phyloP scores from a whole-genome alignment of 2,888 invertebrate species.

The Chaitophorus viminalis region DNA sequence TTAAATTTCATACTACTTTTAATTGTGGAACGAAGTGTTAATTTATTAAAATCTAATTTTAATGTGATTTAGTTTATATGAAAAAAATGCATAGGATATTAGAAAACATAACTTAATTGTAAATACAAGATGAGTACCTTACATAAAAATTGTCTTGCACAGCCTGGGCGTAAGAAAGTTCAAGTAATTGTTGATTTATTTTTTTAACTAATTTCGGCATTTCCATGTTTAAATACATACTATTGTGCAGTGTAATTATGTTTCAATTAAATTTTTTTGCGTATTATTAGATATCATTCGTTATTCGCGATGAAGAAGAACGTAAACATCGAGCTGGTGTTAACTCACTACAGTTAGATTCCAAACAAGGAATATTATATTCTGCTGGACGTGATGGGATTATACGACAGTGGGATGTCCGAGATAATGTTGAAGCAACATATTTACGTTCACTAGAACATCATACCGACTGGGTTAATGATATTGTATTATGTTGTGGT shows the following conservation, averaged over 20 bases:
- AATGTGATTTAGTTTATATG: neutral
- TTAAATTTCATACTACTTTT: neutral
- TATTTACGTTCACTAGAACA: constrained; percentile 98
- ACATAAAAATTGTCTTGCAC: constrained; percentile 66
- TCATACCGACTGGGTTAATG: constrained; percentile 99
- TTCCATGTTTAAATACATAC: neutral
- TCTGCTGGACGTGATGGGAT: constrained; percentile 97
- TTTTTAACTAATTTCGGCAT: neutral
- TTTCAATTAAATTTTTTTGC: neutral
- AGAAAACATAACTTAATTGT: neutral
- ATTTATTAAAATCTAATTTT: neutral
- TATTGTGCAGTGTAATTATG: neutral
- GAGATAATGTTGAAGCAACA: constrained; percentile 73
- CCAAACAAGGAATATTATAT: constrained; percentile 86
- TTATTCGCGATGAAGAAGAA: constrained; percentile 96
- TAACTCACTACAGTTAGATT: constrained; percentile 94
- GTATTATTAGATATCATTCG: constrained; percentile 81
- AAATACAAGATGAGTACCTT: constrained; percentile 48
- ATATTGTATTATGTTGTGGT: constrained; percentile 96
- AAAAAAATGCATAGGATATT: constrained; percentile 22
- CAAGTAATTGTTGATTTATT: constrained; percentile 67
- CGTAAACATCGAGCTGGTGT: constrained; percentile 93
- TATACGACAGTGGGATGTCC: constrained; percentile 87
- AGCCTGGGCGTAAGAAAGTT: constrained; percentile 70
- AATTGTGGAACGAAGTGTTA: neutral